phyloP scores from a whole-genome alignment of 92 coral and sea anemone genomes.

The Bergia puertoricense region DNA sequence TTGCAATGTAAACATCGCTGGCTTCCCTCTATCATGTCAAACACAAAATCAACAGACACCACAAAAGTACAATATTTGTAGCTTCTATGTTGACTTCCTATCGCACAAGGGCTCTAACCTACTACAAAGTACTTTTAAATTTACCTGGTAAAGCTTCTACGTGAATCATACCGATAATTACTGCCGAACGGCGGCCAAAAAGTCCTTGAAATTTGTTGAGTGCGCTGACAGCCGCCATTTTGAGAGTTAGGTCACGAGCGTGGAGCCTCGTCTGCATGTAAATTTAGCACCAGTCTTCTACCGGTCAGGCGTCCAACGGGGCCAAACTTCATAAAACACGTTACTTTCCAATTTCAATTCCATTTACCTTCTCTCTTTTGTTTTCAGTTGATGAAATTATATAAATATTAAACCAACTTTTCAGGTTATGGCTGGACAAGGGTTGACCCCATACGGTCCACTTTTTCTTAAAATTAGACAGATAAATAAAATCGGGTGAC shows the following conservation, averaged over 20 bases:
- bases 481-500: too few species aligned
- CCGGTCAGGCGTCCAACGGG: too few species aligned
- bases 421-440: too few species aligned
- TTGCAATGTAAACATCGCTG: not conserved
- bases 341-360: too few species aligned
- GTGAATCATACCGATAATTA: conserved; percentile 97
- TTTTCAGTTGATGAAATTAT: too few species aligned
- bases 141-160: conserved; percentile 98
- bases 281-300: too few species aligned
- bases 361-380: too few species aligned
- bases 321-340: too few species aligned
- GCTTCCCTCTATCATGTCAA: not conserved
- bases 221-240: conserved; percentile 78
- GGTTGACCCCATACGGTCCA: too few species aligned
- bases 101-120: not conserved
- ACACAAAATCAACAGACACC: not conserved
- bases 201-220: conserved; percentile 71
- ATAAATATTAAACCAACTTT: too few species aligned
- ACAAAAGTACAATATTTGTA: not conserved
- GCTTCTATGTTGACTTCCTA: not conserved
- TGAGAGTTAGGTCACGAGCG: conserved; percentile 3
- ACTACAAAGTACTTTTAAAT: too few species aligned
- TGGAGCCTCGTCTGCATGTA: not conserved
- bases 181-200: conserved; percentile 93
- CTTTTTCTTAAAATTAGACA: too few species aligned